Evolutionary conservation across 2,888 invertebrate genomes (phyloP).

Genomic region (Eristalis arbustorum): DNA sequence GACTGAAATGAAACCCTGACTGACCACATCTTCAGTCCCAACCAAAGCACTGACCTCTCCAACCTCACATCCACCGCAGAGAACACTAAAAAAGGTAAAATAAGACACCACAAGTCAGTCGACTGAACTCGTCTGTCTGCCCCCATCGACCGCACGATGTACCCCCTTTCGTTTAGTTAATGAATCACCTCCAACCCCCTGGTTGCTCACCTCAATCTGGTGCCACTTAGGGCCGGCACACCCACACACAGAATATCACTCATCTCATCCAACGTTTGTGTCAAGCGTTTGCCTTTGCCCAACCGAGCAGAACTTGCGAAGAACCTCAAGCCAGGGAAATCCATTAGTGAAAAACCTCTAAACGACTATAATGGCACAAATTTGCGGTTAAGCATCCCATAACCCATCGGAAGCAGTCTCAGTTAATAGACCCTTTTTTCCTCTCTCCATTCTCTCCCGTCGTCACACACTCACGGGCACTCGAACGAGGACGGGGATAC

Average conservation of each 20-base stretch:
- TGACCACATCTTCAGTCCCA: too few relatives aligned
- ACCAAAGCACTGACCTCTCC: too few relatives aligned
- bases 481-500: background rate
- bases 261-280: background rate
- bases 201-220: background rate
- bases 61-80: too few relatives aligned
- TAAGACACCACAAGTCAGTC: background rate
- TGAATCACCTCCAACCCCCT: background rate
- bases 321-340: slow-evolving; percentile 5
- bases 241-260: background rate
- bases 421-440: slow-evolving; percentile 22
- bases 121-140: background rate
- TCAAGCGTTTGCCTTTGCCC: background rate
- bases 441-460: background rate
- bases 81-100: background rate
- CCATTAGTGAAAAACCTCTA: slow-evolving; percentile 43
- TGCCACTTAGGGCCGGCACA: background rate
- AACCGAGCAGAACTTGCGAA: background rate
- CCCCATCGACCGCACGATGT: background rate
- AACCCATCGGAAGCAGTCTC: slow-evolving; percentile 17
- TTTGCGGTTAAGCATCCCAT: slow-evolving; percentile 39
- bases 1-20: too few relatives aligned
- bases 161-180: background rate
- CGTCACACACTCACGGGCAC: background rate
- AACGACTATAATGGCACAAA: slow-evolving; percentile 38